Conservation (phyloP, 2,888 invertebrate genomes). For the Orchesellides sinensis region DNA sequence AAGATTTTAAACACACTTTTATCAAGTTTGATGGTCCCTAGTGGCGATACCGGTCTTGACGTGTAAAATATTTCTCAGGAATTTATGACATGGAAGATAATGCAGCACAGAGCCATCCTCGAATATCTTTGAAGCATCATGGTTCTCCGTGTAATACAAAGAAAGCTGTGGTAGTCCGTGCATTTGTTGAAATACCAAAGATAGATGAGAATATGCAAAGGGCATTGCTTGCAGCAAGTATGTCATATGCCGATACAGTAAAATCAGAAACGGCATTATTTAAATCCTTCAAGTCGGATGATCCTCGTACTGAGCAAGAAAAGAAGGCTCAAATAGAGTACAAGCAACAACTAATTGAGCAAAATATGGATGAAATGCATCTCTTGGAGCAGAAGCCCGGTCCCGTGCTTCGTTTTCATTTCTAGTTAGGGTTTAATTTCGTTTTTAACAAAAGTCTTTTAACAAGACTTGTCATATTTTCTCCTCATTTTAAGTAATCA, state of each 20-base stretch:
- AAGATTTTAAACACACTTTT: too few relatives aligned
- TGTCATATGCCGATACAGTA: conserved; percentile 64
- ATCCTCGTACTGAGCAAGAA: conserved; percentile 67
- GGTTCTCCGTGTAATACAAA: conserved; percentile 33
- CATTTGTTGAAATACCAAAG: conserved; percentile 68
- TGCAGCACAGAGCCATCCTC: neutral
- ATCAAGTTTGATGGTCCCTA: too few relatives aligned
- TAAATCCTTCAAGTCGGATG: conserved; percentile 51
- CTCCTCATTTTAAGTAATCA: neutral
- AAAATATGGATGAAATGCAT: conserved; percentile 71
- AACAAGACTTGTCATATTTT: neutral
- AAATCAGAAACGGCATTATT: conserved; percentile 56
- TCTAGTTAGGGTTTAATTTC: conserved; percentile 22
- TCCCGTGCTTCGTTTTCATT: conserved; percentile 66
- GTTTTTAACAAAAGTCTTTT: neutral
- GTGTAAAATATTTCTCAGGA: conserved; percentile 36
- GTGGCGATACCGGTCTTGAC: too few relatives aligned
- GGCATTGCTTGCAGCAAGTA: conserved; percentile 62
- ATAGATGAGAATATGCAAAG: conserved; percentile 65
- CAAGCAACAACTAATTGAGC: conserved; percentile 67
- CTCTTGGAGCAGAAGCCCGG: conserved; percentile 68
- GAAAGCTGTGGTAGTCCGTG: conserved; percentile 67
- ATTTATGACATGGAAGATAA: conserved; percentile 56
- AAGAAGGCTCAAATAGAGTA: conserved; percentile 51
- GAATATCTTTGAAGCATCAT: conserved; percentile 39